Percentiles rank a stretch among this genome's conserved stretches.
Evolutionary conservation across 2,888 invertebrate genomes (phyloP).

Genomic region (Ceraclea dissimilis): DNA sequence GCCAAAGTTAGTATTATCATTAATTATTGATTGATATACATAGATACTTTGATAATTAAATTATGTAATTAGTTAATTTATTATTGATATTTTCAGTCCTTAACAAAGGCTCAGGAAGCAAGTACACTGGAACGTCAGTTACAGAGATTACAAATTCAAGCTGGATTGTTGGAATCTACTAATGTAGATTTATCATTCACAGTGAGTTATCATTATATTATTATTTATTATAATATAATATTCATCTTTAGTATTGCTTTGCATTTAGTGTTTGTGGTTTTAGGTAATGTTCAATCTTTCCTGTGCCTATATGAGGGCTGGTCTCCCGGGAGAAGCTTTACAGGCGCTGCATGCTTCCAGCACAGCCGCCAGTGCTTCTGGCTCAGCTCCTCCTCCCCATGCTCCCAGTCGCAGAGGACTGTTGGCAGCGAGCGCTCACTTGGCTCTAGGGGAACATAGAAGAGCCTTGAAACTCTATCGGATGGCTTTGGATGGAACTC

Average conservation of each 20-base stretch:
- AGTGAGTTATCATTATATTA: slow-evolving; percentile 58
- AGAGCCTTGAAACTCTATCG: slow-evolving; percentile 96
- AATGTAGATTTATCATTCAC: slow-evolving; percentile 95
- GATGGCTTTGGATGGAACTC: slow-evolving; percentile 97
- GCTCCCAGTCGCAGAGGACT: slow-evolving; percentile 19
- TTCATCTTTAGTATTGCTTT: no score
- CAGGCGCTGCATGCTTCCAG: slow-evolving; percentile 52
- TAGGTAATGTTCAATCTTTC: slow-evolving; percentile 94
- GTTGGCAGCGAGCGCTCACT: slow-evolving; percentile 21
- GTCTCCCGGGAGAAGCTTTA: slow-evolving; percentile 91
- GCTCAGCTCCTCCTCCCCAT: slow-evolving; percentile 15
- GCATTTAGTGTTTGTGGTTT: slow-evolving; percentile 15
- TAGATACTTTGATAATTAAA: no score
- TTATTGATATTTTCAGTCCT: slow-evolving; percentile 38
- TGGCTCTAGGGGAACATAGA: slow-evolving; percentile 62
- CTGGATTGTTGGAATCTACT: slow-evolving; percentile 79
- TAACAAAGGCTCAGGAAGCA: slow-evolving; percentile 95
- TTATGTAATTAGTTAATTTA: no score
- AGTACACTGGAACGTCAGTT: slow-evolving; percentile 86
- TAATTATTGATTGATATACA: background rate
- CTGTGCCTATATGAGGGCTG: slow-evolving; percentile 88
- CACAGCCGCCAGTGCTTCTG: slow-evolving; percentile 7
- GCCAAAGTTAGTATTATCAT: slow-evolving; percentile 9
- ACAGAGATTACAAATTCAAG: slow-evolving; percentile 86
- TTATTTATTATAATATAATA: slow-evolving; percentile 21